Conservation (phyloP, 2,113 vertebrate genomes). For the Callospermophilus lateralis region DNA sequence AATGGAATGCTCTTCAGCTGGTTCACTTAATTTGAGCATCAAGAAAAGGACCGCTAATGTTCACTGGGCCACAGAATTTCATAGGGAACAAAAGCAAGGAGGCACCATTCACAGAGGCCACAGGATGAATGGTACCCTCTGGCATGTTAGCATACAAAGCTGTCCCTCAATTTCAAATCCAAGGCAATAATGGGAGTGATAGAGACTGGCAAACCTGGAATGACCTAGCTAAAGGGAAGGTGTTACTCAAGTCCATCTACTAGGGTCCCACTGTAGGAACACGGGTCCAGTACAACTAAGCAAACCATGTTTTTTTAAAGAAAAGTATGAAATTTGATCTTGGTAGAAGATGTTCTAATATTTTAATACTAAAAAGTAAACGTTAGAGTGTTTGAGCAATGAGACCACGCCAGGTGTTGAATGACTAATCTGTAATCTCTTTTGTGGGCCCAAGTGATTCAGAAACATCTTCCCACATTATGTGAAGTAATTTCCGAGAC, state of each 20-base stretch:
- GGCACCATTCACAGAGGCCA: not conserved
- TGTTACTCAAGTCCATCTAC: not conserved
- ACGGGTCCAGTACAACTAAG: not conserved
- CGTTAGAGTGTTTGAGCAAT: not conserved
- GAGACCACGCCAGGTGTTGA: not conserved
- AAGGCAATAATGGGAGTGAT: not conserved
- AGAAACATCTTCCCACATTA: not conserved
- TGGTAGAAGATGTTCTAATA: not conserved
- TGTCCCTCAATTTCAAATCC: not conserved
- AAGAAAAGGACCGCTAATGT: not conserved
- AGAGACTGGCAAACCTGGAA: not conserved
- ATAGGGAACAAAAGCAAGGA: not conserved
- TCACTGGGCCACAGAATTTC: not conserved
- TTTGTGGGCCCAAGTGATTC: not conserved
- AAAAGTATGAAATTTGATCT: constrained; percentile 21
- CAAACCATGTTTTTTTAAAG: not conserved
- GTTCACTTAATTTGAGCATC: not conserved
- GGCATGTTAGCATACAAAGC: not conserved
- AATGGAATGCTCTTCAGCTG: not conserved
- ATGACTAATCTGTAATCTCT: not conserved
- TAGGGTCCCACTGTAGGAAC: not conserved
- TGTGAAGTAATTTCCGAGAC: not conserved
- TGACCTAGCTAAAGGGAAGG: not conserved
- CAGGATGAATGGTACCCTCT: not conserved
- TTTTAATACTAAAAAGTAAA: constrained; percentile 43